phyloP scores from a whole-genome alignment of 1,140 invertebrate genomes.

The Ips typographus region DNA sequence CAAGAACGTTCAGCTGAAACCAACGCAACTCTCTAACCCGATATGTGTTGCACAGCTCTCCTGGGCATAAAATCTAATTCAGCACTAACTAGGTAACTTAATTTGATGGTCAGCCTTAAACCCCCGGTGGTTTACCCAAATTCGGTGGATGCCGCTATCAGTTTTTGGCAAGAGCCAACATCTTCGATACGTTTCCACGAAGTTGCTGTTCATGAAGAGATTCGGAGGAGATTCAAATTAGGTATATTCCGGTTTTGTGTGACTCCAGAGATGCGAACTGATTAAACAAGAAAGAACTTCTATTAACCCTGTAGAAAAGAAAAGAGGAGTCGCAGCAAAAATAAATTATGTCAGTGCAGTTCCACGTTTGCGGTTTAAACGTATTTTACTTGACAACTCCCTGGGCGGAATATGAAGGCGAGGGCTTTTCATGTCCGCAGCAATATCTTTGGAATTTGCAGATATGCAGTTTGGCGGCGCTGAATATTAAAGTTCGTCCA shows the following conservation, averaged over 20 bases:
- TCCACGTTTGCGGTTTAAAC: constrained; percentile 1
- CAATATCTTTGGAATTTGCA: constrained; percentile 19
- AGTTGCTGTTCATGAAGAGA: no score
- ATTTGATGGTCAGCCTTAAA: constrained; percentile 23
- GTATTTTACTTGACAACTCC: constrained; percentile 18
- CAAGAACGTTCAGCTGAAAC: neutral
- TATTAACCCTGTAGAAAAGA: neutral
- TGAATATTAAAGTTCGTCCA: constrained; percentile 13
- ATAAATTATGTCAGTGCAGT: neutral
- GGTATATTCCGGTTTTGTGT: no score
- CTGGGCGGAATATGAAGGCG: constrained; percentile 8
- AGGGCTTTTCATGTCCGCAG: constrained; percentile 24
- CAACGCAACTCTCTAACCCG: constrained; percentile 5
- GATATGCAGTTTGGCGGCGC: constrained; percentile 4
- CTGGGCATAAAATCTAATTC: constrained; percentile 16
- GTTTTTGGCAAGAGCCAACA: no score
- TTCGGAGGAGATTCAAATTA: no score
- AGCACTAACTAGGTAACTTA: constrained; percentile 21
- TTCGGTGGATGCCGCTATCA: no score
- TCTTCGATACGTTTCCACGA: no score
- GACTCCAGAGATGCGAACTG: no score
- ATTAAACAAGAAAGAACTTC: no score
- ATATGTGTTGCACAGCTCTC: neutral
- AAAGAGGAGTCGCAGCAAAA: neutral
- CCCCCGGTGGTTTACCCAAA: constrained; percentile 8